These are phyloP conservation scores for Agapornis canus DNA, from an alignment of 2,797 vertebrate species.

Conservation along the genomic window DNA sequence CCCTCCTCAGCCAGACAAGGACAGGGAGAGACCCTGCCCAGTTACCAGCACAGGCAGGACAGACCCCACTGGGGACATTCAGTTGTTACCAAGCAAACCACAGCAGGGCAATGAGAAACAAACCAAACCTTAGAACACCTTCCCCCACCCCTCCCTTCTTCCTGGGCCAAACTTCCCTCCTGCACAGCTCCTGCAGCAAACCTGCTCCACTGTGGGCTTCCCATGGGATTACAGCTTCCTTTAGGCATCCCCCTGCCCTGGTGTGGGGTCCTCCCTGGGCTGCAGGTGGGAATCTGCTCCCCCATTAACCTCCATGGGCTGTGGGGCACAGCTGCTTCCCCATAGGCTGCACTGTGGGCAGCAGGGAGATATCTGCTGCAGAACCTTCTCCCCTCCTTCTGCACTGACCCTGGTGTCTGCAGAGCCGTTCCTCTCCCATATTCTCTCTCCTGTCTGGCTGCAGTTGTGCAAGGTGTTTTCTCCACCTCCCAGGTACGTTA, in stretches of 20 bases:
- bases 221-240: not conserved
- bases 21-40: not conserved
- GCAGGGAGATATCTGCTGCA: accelerated
- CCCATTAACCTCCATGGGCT: accelerated
- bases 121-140: not conserved
- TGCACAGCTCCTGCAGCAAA: not conserved
- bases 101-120: not conserved
- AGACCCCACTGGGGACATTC: accelerated
- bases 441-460: not conserved
- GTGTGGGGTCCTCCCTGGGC: accelerated
- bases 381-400: not conserved
- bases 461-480: not conserved
- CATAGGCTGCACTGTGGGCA: not conserved
- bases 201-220: not conserved
- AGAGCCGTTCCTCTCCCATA: not conserved
- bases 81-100: not conserved
- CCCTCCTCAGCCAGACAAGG: not conserved
- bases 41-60: not conserved
- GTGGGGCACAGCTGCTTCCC: not conserved
- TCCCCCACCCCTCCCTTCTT: not conserved
- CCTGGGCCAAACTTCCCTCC: not conserved
- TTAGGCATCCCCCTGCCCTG: not conserved
- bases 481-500: not conserved
- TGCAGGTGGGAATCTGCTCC: not conserved
- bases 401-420: not conserved